These are phyloP conservation scores for Augiades crinisus DNA, from an alignment of 2,888 invertebrate species.

Conservation along the genomic window DNA sequence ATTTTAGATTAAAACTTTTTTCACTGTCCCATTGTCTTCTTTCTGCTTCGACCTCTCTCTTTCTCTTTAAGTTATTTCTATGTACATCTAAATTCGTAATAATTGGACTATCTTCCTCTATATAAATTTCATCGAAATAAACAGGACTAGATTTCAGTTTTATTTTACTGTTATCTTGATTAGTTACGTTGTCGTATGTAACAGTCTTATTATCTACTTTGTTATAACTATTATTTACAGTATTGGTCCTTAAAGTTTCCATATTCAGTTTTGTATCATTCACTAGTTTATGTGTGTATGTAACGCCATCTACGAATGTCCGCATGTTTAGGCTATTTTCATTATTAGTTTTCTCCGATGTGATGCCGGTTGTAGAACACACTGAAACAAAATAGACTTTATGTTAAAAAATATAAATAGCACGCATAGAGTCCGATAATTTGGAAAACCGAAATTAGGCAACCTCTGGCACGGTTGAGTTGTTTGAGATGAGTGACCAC, in stretches of 20 bases:
- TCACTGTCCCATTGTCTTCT: constrained; percentile 28
- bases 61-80: constrained; percentile 39
- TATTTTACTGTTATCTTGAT: constrained; percentile 22
- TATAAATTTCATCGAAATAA: constrained; percentile 41
- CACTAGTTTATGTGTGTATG: constrained; percentile 39
- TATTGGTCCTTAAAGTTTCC: constrained; percentile 42
- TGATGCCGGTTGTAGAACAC: constrained; percentile 52
- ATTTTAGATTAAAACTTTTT: constrained; percentile 25
- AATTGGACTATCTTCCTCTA: constrained; percentile 38
- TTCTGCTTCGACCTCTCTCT: constrained; percentile 26
- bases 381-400: constrained; percentile 54
- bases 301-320: constrained; percentile 35
- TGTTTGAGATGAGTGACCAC: too few species aligned
- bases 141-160: constrained; percentile 30
- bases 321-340: constrained; percentile 38
- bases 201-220: constrained; percentile 32
- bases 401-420: not conserved
- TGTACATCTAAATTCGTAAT: constrained; percentile 40
- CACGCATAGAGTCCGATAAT: too few species aligned
- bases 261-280: constrained; percentile 37
- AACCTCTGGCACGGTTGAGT: too few species aligned
- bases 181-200: constrained; percentile 30
- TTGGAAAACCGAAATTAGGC: too few species aligned
- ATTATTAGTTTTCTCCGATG: constrained; percentile 53
- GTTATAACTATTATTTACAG: constrained; percentile 34